These are phyloP conservation scores for Endotricha flammealis DNA, from an alignment of 2,888 invertebrate species.

Conservation along the genomic window DNA sequence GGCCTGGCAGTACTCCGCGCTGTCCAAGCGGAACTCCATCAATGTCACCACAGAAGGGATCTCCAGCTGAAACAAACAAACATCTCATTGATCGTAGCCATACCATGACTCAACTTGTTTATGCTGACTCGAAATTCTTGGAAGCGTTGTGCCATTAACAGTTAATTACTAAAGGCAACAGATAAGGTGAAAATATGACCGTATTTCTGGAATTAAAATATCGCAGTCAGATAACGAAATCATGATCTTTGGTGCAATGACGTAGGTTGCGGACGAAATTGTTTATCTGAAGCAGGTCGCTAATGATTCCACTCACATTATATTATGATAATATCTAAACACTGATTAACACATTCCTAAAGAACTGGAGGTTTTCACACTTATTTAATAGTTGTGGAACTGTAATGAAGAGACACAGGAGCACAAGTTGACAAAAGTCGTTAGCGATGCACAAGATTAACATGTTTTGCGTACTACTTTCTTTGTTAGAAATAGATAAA, in stretches of 20 bases:
- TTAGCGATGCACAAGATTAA: constrained; percentile 36
- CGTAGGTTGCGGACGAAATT: constrained; percentile 6
- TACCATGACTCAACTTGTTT: constrained; percentile 11
- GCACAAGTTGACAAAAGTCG: constrained; percentile 32
- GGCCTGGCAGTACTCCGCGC: constrained; percentile 99
- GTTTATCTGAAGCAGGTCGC: not conserved
- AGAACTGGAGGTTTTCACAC: constrained; percentile 41
- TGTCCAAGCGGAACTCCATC: constrained; percentile 99
- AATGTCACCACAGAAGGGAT: constrained; percentile 94
- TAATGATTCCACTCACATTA: constrained; percentile 9
- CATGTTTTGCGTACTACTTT: constrained; percentile 31
- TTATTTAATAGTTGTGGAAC: constrained; percentile 39
- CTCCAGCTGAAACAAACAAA: constrained; percentile 83
- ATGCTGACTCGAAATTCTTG: constrained; percentile 9
- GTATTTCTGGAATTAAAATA: not conserved
- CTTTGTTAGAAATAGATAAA: constrained; percentile 11
- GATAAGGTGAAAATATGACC: not conserved
- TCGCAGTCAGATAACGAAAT: constrained; percentile 6
- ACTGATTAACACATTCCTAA: constrained; percentile 48
- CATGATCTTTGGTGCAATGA: constrained; percentile 9
- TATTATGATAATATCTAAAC: constrained; percentile 28
- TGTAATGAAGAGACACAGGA: constrained; percentile 35
- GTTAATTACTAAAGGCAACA: not conserved
- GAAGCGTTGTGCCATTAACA: constrained; percentile 4
- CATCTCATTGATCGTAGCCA: not conserved